These are phyloP conservation scores for Muscina levida DNA, from an alignment of 2,888 invertebrate genomes.

Conservation along the genomic window DNA sequence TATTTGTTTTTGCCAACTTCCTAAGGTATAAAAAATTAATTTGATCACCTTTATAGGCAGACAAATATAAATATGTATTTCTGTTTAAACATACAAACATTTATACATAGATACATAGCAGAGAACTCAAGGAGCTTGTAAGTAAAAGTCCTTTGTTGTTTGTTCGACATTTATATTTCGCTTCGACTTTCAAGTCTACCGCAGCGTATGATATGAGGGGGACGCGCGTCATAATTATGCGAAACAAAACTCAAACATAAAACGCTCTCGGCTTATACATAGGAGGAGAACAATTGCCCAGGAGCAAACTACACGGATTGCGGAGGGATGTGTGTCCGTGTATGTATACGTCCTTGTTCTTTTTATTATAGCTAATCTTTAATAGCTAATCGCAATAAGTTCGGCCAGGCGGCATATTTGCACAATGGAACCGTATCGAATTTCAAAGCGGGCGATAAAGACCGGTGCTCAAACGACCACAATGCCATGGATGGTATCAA, in stretches of 20 bases:
- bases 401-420: slow-evolving; percentile 65
- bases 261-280: slow-evolving; percentile 37
- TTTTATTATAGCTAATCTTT: slow-evolving; percentile 61
- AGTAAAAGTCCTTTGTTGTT: slow-evolving; percentile 47
- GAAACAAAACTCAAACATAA: slow-evolving; percentile 46
- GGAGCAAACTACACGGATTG: slow-evolving; percentile 45
- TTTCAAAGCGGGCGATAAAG: slow-evolving; percentile 67
- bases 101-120: not conserved
- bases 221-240: slow-evolving; percentile 66
- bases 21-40: slow-evolving; percentile 15
- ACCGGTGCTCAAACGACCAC: slow-evolving; percentile 66
- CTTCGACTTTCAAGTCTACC: slow-evolving; percentile 61
- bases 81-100: not conserved
- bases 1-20: slow-evolving; percentile 27
- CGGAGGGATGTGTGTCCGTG: slow-evolving; percentile 6
- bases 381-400: slow-evolving; percentile 63
- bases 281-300: slow-evolving; percentile 51
- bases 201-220: slow-evolving; percentile 58
- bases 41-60: too few species aligned
- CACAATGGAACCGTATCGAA: slow-evolving; percentile 64
- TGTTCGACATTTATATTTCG: slow-evolving; percentile 38
- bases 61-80: too few species aligned
- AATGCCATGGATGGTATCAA: slow-evolving; percentile 64
- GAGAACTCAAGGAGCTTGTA: slow-evolving; percentile 45
- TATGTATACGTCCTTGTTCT: slow-evolving; percentile 57